These are phyloP conservation scores for Rhineura floridana DNA, from an alignment of 2,113 vertebrate genomes.

Conservation along the genomic window DNA sequence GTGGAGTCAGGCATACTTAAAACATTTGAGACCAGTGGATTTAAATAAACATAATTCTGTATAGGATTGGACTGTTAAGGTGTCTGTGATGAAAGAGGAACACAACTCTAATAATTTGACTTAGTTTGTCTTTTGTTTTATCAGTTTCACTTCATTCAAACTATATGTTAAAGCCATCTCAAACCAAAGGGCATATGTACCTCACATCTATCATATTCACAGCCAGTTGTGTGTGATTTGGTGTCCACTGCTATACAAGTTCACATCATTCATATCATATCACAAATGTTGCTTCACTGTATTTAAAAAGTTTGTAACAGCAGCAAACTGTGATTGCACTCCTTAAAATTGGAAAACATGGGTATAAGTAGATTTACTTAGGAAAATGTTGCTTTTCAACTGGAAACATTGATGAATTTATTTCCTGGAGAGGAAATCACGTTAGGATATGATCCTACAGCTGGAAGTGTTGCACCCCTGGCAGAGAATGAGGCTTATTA, in stretches of 20 bases:
- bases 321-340: neutral
- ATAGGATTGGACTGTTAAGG: neutral
- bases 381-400: neutral
- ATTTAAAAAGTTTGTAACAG: neutral
- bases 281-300: neutral
- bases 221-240: neutral
- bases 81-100: neutral
- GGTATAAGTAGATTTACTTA: neutral
- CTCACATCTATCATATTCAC: neutral
- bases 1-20: neutral
- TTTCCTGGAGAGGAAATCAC: neutral
- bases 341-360: neutral
- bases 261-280: too few species aligned
- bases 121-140: neutral
- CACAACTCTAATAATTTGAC: neutral
- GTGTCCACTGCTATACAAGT: neutral
- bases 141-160: neutral
- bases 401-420: neutral
- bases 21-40: neutral
- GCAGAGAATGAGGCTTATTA: too few species aligned
- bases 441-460: too few species aligned
- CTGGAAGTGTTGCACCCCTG: too few species aligned
- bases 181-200: neutral
- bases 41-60: neutral
- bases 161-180: neutral